A percentile compares a stretch with the other conserved stretches of the same genome.
These are phyloP conservation scores for Sclerurus mexicanus DNA, from an alignment of 2,113 vertebrate genomes.

Conservation along the genomic window DNA sequence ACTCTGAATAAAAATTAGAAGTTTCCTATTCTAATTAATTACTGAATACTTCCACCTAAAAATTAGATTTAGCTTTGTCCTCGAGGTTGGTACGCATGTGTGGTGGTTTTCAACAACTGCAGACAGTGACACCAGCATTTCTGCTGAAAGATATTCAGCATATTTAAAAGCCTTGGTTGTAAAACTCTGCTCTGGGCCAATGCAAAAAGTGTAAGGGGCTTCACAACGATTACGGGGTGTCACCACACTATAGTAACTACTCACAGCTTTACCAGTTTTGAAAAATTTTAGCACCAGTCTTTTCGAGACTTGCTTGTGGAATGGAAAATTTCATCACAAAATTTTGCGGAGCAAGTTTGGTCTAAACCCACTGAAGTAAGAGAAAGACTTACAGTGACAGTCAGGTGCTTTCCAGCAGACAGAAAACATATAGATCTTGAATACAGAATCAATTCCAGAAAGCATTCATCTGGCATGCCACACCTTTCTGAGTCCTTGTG, in stretches of 20 bases:
- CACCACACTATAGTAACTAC: background rate
- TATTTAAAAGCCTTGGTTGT: background rate
- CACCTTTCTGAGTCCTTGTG: background rate
- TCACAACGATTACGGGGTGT: background rate
- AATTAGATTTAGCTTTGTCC: background rate
- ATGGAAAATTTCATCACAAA: background rate
- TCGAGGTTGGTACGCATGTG: background rate
- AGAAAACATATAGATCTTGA: background rate
- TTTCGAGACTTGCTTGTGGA: background rate
- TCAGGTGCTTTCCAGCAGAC: background rate
- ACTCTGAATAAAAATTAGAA: background rate
- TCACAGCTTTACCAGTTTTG: background rate
- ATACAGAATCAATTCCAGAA: background rate
- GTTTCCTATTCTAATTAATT: background rate
- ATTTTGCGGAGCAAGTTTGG: background rate
- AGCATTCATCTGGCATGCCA: background rate
- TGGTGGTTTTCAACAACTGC: background rate
- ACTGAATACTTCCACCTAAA: background rate
- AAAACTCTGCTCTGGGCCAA: background rate
- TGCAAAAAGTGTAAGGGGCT: background rate
- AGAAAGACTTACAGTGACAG: background rate
- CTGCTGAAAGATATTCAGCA: background rate
- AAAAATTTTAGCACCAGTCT: background rate
- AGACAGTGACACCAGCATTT: background rate
- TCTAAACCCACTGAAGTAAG: background rate